These are phyloP conservation scores for Tinea pellionella DNA, from an alignment of 2,888 invertebrate species.

Conservation along the genomic window DNA sequence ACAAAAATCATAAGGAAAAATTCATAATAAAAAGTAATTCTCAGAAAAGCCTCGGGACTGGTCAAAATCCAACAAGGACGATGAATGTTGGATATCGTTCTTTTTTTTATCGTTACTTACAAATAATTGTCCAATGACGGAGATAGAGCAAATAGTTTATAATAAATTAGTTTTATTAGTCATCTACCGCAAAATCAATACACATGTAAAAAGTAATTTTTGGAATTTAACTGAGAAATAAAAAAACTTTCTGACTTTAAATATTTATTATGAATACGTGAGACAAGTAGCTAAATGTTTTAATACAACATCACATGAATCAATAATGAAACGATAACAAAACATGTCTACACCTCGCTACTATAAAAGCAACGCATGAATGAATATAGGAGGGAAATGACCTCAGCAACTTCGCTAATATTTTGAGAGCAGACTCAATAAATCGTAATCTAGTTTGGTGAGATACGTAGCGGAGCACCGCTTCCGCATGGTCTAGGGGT, in stretches of 20 bases:
- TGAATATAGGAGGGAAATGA: slow-evolving; percentile 10
- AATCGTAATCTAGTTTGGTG: slow-evolving; percentile 26
- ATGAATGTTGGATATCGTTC: background rate
- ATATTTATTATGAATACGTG: too few relatives aligned
- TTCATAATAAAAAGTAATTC: background rate
- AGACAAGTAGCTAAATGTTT: background rate
- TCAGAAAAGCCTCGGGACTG: background rate
- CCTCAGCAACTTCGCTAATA: slow-evolving; percentile 17
- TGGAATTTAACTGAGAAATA: background rate
- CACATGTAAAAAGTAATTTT: background rate
- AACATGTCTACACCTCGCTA: background rate
- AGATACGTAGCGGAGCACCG: background rate
- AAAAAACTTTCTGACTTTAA: background rate
- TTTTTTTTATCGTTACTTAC: background rate
- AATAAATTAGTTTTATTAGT: background rate
- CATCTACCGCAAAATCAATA: background rate
- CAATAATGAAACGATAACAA: background rate
- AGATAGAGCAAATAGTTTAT: background rate
- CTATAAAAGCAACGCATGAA: slow-evolving; percentile 1
- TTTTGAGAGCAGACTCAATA: slow-evolving; percentile 35
- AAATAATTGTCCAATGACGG: background rate
- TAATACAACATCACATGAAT: background rate
- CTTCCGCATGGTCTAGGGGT: slow-evolving; percentile 33
- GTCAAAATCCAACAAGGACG: background rate
- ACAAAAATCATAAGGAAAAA: background rate